These are phyloP conservation scores for Protobothrops flavoviridis DNA, from an alignment of 2,113 vertebrate species.

Conservation along the genomic window DNA sequence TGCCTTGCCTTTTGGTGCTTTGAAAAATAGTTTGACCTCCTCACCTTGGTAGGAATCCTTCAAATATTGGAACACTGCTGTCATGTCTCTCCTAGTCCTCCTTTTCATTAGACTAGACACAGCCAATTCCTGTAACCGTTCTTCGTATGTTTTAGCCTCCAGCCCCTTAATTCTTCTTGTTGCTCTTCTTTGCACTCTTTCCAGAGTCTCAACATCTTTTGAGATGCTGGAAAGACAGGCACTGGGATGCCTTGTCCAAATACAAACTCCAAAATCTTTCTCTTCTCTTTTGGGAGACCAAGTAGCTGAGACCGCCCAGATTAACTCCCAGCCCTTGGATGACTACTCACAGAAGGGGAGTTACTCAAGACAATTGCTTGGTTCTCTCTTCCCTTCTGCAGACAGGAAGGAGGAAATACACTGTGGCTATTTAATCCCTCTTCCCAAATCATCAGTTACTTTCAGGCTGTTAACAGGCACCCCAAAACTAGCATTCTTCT, in stretches of 20 bases:
- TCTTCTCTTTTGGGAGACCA: slow-evolving; percentile 61
- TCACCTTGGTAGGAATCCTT: too few species aligned
- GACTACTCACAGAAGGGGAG: slow-evolving; percentile 58
- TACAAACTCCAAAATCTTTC: slow-evolving; percentile 44
- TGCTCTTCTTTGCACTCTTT: too few species aligned
- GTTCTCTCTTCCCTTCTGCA: slow-evolving; percentile 64
- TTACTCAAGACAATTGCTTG: slow-evolving; percentile 62
- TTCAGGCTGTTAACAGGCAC: slow-evolving; percentile 76
- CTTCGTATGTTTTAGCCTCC: not conserved
- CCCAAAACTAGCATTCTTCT: slow-evolving; percentile 58
- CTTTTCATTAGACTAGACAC: too few species aligned
- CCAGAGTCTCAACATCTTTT: not conserved
- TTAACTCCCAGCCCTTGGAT: slow-evolving; percentile 71
- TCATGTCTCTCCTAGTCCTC: slow-evolving; percentile 49
- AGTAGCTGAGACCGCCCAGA: slow-evolving; percentile 67
- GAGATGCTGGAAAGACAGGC: not conserved
- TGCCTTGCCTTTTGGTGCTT: too few species aligned
- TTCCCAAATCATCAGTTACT: slow-evolving; percentile 79
- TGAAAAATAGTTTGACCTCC: too few species aligned
- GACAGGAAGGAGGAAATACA: slow-evolving; percentile 60
- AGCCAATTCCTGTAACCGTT: too few species aligned
- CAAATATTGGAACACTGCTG: slow-evolving; percentile 33
- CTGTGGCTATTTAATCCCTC: slow-evolving; percentile 92
- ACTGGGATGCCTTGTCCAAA: not conserved
- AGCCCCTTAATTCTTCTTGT: not conserved